These are phyloP conservation scores for Maccullochella peelii DNA, from an alignment of 2,113 vertebrate genomes.

Conservation along the genomic window DNA sequence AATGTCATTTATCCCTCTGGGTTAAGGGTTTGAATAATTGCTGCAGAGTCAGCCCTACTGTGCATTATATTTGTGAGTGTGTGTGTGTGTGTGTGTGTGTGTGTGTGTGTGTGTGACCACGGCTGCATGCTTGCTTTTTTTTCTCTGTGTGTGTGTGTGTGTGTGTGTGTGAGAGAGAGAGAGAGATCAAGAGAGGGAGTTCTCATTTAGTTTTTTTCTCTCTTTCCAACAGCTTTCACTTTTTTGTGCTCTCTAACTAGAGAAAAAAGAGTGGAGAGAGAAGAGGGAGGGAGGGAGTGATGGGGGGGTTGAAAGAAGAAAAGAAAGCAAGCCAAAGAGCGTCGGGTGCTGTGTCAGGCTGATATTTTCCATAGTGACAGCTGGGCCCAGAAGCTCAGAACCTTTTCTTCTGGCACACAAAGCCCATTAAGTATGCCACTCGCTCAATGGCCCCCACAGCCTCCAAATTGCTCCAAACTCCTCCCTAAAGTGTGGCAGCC, in stretches of 20 bases:
- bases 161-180: not conserved
- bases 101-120: constrained; percentile 14
- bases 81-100: constrained; percentile 17
- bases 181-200: constrained; percentile 72
- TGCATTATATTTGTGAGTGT: constrained; percentile 54
- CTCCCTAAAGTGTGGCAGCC: constrained; percentile 94
- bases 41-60: constrained; percentile 79
- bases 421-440: constrained; percentile 94
- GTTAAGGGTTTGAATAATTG: constrained; percentile 79
- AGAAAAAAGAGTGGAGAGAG: constrained; percentile 61
- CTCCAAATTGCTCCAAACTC: constrained; percentile 88
- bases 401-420: constrained; percentile 88
- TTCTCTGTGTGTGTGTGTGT: constrained; percentile 23
- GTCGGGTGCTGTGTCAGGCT: constrained; percentile 83
- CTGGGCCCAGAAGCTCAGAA: constrained; percentile 87
- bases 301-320: constrained; percentile 63
- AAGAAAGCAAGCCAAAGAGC: constrained; percentile 74
- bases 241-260: constrained; percentile 80
- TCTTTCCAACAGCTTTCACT: constrained; percentile 77
- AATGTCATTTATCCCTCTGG: constrained; percentile 79
- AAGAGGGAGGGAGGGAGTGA: constrained; percentile 6
- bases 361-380: constrained; percentile 91
- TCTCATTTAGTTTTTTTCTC: constrained; percentile 69
- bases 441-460: constrained; percentile 89
- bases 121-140: constrained; percentile 28